Base-by-base conservation (phyloP, 2,113 vertebrate genomes). In the Albula goreensis region DNA sequence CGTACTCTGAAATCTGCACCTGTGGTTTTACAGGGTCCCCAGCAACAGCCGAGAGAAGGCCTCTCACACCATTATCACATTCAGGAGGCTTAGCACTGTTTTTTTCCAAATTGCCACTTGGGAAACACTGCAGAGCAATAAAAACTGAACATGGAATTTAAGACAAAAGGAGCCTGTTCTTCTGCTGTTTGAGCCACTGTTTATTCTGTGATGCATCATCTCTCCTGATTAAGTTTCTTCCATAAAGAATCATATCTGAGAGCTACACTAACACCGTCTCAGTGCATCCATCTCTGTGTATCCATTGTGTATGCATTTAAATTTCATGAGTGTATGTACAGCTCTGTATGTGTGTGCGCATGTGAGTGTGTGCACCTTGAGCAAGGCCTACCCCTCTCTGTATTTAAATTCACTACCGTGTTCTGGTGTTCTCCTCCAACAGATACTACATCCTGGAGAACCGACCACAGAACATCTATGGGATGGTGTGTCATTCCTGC, bases 371-470 rank as follows among this genome's bases (percentile, higher is more conserved):
- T n/a, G 31, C 31, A 41, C 31, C 31, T 41, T 41, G 31, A 1
- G 31, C 31, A 41, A 41, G 31, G 31, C n/a, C n/a, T 74, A 6
- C n/a, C 22, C 22, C 70, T 74, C 53, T 53, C 5, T 74, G 11
- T 1, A 15, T 50, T 2, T 13, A 25, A 22, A n/a, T 25, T 41
- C 15, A 48, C 60, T 52, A 89, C 89, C 82, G 25, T 92, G 83
- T 92, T 89, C 90, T 90, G 83, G 25, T 92, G 83, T 93, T 89
- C 50, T 48, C 88, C 85, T 41, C 78, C 89, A 85, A 50, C 87
- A 99, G 98, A 91, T 98, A 97, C 93, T 99, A 98, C 93, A 98
- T 98, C 94, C 89, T 98, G 94, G 98, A 99, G 86, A 98, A 96
- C 93, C 94, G 97, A 87, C 97, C 97, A n/a, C 95, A 96, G 87